Percentiles rank a stretch among this genome's conserved stretches.
Conservation (phyloP, 2,797 vertebrate species). For the Gambusia yucatana region DNA sequence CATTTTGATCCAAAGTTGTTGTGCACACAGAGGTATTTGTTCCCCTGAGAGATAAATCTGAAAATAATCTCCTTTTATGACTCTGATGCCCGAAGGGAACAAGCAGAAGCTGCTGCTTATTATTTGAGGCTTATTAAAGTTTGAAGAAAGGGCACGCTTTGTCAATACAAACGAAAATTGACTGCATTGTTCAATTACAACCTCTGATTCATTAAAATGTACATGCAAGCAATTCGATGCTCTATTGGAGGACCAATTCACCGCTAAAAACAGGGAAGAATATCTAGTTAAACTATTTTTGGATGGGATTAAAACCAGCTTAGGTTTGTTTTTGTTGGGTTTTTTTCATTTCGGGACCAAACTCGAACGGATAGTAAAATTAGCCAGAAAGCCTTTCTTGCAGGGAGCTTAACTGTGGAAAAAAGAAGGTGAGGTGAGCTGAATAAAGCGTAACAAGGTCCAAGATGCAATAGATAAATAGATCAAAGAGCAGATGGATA, state of each 20-base stretch:
- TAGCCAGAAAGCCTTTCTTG: neutral
- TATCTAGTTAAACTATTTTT: constrained; percentile 1
- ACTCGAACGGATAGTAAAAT: neutral
- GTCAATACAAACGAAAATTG: constrained; percentile 1
- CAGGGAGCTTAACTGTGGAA: neutral
- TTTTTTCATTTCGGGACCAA: neutral
- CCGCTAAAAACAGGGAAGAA: neutral
- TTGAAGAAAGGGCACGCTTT: neutral
- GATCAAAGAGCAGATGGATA: constrained; percentile 5
- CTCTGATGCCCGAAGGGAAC: neutral
- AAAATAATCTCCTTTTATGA: constrained; percentile 37
- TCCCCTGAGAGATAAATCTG: constrained; percentile 21
- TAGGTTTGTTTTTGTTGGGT: no score
- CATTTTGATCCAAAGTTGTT: constrained; percentile 1
- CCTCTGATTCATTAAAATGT: neutral
- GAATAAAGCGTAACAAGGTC: neutral
- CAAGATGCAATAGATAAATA: neutral
- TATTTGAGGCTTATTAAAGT: constrained; percentile 19
- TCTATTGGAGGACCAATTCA: neutral
- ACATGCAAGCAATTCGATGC: neutral
- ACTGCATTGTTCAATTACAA: neutral
- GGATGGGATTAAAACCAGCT: neutral
- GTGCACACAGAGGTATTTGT: constrained; percentile 10
- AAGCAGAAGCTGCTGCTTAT: neutral
- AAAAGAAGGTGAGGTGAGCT: neutral